phyloP scores from a whole-genome alignment of 2,113 vertebrate species.

The Lucifuga dentata region DNA sequence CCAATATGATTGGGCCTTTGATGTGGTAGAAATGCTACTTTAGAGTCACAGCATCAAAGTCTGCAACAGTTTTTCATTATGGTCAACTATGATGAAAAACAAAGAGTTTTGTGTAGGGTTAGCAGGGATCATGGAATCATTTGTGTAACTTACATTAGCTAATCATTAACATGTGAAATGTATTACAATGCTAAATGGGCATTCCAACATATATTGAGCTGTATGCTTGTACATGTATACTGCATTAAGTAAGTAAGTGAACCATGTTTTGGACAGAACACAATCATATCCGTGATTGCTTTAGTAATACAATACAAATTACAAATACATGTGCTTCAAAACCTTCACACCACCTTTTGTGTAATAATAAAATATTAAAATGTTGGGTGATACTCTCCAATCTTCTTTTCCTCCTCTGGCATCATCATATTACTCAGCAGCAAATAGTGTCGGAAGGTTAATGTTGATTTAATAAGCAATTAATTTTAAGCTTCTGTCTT shows the following conservation, averaged over 20 bases:
- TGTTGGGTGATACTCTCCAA: not conserved
- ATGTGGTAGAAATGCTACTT: too few species aligned
- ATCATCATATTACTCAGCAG: slow-evolving; percentile 51
- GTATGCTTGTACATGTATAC: not conserved
- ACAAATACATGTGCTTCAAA: not conserved
- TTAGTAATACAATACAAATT: not conserved
- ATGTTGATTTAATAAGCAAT: slow-evolving; percentile 79
- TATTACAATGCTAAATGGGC: not conserved
- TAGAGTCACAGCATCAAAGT: not conserved
- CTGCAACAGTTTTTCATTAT: not conserved
- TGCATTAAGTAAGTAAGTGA: not conserved
- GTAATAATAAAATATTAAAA: slow-evolving; percentile 2
- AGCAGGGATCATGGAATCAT: not conserved
- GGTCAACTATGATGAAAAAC: too few species aligned
- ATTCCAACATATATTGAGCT: not conserved
- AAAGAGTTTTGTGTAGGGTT: not conserved
- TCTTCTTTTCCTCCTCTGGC: slow-evolving; percentile 29
- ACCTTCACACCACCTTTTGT: slow-evolving; percentile 6
- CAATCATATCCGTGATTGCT: not conserved
- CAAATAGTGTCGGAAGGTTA: slow-evolving; percentile 73
- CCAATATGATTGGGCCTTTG: too few species aligned
- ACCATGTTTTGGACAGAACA: not conserved
- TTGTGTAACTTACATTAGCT: not conserved
- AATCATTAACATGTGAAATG: not conserved
- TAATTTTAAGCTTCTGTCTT: slow-evolving; percentile 66